Conservation (phyloP, 1,140 invertebrate species). For the Carposina sasakii region DNA sequence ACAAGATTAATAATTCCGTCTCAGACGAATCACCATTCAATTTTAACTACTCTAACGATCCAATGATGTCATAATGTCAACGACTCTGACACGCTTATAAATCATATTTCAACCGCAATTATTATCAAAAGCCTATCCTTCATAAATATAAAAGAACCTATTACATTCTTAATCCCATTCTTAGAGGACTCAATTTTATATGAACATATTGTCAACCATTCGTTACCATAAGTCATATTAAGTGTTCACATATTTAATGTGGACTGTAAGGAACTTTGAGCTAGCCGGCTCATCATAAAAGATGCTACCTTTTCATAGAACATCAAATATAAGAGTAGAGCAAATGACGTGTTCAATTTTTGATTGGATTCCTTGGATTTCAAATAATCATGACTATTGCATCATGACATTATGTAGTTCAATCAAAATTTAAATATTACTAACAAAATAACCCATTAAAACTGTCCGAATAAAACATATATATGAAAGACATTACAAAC, state of each 20-base stretch:
- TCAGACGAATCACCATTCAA: constrained; percentile 26
- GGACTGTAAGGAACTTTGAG: constrained; percentile 42
- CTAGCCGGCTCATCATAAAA: constrained; percentile 42
- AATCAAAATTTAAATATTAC: too few relatives aligned
- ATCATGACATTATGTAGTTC: too few relatives aligned
- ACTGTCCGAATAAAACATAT: too few relatives aligned
- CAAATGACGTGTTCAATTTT: too few relatives aligned
- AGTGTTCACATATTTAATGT: constrained; percentile 52
- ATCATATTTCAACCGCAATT: constrained; percentile 59
- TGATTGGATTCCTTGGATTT: too few relatives aligned
- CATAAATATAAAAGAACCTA: constrained; percentile 41
- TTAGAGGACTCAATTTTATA: constrained; percentile 58
- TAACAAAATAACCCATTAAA: too few relatives aligned
- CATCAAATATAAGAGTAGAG: constrained; percentile 54
- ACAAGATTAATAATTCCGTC: constrained; percentile 27
- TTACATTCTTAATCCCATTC: constrained; percentile 58
- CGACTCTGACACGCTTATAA: constrained; percentile 41
- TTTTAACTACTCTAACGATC: constrained; percentile 21
- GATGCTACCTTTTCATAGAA: constrained; percentile 56
- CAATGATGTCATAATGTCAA: constrained; percentile 27
- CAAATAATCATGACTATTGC: too few relatives aligned
- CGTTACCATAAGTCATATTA: constrained; percentile 55
- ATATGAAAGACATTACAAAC: too few relatives aligned
- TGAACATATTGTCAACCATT: constrained; percentile 49
- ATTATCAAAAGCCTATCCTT: constrained; percentile 52